Evolutionary conservation across 2,113 vertebrate genomes (phyloP), one percentile per base, ranked within the genome.

Genomic region (Cyphotilapia sp.): DNA sequence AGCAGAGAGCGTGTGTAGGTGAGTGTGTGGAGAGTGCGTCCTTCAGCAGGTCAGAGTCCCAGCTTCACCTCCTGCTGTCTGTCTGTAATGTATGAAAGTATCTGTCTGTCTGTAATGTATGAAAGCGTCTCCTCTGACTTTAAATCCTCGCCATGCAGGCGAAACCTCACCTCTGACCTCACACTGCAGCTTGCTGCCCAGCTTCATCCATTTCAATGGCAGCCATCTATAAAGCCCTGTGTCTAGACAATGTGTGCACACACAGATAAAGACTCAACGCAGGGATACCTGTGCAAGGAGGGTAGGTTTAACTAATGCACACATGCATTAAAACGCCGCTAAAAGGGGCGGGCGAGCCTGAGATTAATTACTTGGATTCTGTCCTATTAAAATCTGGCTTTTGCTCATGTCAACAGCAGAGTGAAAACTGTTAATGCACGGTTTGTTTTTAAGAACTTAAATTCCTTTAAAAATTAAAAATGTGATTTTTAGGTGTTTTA

Each of bases 181-280:
- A 29, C 61, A 2, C 87, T 38, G 83, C 66, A 74, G 57, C 83
- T 85, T n/a, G 11, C 83, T 35, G 69, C 69, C 86, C 59, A 85
- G 89, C 87, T 89, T 92, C 90, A 93, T 93, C 53, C 92, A 94
- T 92, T 91, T 94, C 90, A 93, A 92, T 88, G 81, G 83, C 82
- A 33, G 83, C 85, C n/a, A 33, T 56, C 80, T 82, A 51, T 84
- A 84, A 81, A 88, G 54, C 59, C 35, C 80, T 14, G 42, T 22
- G 83, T 92, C 85, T 87, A 85, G 57, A 90, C 71, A 69, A 74
- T 61, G 5, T 4, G 84, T 35, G 82, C 83, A 14, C 69, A 81
- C 83, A 90, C 54, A 87, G 69, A 92, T 92, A 82, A 71, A 83
- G 14, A 74, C 86, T 31, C 24, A 8, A 59, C 33, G 49, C 19